Percentiles rank a stretch among this genome's conserved stretches.
Conservation (phyloP, 2,113 vertebrate genomes). For the Lanius ludovicianus region DNA sequence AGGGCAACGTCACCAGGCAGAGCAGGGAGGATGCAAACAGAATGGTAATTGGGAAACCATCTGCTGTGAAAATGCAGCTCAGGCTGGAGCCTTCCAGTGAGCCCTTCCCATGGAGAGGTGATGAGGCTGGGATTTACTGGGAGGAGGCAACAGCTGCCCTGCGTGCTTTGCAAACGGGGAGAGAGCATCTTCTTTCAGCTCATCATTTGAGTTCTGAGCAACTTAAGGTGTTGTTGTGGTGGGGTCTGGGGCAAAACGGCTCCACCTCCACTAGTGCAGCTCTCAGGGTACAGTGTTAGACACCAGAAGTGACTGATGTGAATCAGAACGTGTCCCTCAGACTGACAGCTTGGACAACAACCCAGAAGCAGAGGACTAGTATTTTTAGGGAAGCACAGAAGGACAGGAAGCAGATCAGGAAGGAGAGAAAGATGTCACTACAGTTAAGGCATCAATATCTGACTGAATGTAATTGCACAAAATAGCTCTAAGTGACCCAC, state of each 20-base stretch:
- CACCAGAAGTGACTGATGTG: neutral
- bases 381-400: neutral
- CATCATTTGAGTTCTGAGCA: neutral
- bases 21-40: neutral
- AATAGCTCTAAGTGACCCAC: neutral
- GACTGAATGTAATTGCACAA: neutral
- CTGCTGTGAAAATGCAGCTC: neutral
- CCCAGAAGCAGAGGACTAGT: neutral
- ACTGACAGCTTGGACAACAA: neutral
- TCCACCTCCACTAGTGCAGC: neutral
- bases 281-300: fast-evolving
- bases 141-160: neutral
- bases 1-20: neutral
- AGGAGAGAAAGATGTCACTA: neutral
- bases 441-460: neutral
- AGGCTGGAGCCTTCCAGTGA: neutral
- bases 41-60: constrained; percentile 12
- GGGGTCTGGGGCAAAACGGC: neutral
- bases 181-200: neutral
- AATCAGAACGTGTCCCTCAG: neutral
- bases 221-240: fast-evolving
- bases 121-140: neutral
- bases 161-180: neutral
- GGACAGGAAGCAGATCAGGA: neutral
- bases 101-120: neutral